These are phyloP conservation scores for Passer domesticus DNA, from an alignment of 2,113 vertebrate species.

Conservation along the genomic window DNA sequence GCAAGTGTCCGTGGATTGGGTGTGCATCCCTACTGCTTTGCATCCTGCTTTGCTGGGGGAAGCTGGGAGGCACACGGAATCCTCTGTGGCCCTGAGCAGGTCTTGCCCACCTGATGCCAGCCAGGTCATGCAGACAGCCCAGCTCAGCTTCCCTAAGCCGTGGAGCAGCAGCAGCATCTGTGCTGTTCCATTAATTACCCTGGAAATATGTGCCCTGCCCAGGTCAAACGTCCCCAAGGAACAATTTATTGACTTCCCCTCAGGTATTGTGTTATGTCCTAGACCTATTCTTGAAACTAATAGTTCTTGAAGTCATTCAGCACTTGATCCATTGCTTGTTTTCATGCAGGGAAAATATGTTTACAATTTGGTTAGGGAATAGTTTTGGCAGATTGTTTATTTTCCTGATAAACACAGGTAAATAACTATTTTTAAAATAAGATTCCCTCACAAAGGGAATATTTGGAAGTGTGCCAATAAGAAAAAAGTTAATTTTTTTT, in stretches of 20 bases:
- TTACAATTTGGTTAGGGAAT: background rate
- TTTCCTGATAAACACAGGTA: background rate
- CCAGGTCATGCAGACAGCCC: background rate
- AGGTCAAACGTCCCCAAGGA: background rate
- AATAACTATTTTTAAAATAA: background rate
- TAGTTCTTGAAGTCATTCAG: background rate
- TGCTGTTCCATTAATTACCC: background rate
- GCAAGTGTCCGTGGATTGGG: accelerated
- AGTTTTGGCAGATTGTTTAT: background rate
- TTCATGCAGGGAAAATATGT: background rate
- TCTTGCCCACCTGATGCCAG: accelerated
- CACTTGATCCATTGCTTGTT: background rate
- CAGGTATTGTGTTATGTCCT: background rate
- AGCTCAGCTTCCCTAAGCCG: background rate
- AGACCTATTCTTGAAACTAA: background rate
- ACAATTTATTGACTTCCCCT: background rate
- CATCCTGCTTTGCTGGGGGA: accelerated
- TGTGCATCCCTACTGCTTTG: background rate
- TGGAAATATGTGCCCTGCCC: background rate
- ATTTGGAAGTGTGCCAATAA: background rate
- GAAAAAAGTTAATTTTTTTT: background rate
- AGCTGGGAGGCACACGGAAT: accelerated
- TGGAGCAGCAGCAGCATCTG: background rate
- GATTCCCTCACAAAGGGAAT: background rate
- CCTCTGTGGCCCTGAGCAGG: background rate